These are phyloP conservation scores for Amazona vittata DNA, from an alignment of 2,113 vertebrate species.

Conservation along the genomic window DNA sequence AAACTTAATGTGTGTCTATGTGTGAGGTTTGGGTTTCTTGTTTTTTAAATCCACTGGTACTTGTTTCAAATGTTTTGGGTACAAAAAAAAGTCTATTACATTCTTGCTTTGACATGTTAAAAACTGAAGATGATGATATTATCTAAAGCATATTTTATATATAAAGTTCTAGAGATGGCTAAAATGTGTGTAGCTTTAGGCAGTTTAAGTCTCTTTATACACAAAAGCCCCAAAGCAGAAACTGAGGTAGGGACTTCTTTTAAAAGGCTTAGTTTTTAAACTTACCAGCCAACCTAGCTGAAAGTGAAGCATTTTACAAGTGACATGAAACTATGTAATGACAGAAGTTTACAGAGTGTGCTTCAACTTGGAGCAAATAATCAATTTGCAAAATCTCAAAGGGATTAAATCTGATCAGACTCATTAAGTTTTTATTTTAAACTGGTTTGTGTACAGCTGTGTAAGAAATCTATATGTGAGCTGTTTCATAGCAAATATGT, in stretches of 20 bases:
- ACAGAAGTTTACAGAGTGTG: neutral
- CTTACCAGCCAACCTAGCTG: neutral
- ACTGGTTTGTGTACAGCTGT: neutral
- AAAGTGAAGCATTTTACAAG: neutral
- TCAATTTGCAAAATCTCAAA: neutral
- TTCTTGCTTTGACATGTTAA: neutral
- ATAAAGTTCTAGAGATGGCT: neutral
- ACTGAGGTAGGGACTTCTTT: neutral
- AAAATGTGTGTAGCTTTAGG: neutral
- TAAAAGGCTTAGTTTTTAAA: neutral
- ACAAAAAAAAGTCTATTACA: neutral
- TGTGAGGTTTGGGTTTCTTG: fast-evolving
- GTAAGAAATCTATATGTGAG: neutral
- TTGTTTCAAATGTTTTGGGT: neutral
- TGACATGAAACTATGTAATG: neutral
- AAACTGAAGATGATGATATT: neutral
- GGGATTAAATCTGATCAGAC: neutral
- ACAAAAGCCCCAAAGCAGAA: neutral
- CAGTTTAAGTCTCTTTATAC: neutral
- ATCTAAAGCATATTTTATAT: neutral
- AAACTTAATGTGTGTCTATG: neutral
- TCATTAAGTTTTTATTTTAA: neutral
- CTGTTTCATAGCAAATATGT: neutral
- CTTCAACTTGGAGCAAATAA: neutral
- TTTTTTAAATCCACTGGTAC: neutral